Evolutionary conservation across 2,888 invertebrate species (phyloP), one percentile per base, ranked within the genome.

Genomic region (Netelia fuscicornis): DNA sequence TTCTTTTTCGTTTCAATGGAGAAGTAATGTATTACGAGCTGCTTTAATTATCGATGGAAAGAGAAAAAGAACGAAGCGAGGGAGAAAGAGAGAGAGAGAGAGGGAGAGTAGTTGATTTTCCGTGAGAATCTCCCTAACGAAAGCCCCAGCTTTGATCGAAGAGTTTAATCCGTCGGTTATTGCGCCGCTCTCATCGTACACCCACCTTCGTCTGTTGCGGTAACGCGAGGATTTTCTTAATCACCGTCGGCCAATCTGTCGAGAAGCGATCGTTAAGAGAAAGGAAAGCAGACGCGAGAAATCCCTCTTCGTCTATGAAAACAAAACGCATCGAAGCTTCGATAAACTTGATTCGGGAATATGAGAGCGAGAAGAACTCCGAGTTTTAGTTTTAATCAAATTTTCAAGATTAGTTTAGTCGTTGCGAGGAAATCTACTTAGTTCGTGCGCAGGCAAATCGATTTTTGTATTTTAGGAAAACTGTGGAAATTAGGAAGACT

Each of bases 101-200:
- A 44, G 60, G 54, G 62, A 70, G 70, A 72, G 58, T 78, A 75
- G 82, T 85, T 85, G 81, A 82, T 82, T 85, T 82, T 82, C 48
- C 79, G 67, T 60, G 70, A 71, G 75, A 82, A 75, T 71, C 67
- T 76, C 48, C 25, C 82, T 54, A 75, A 75, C 71, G 76, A 76
- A 79, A 70, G 64, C 81, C n/a, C 52, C 44, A 54, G 84, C 88
- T 87, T 88, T 88, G 85, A 88, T 88, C 86, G 86, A 87, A 86
- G 83, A 85, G 87, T 84, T 88, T 88, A 88, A 88, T 87, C 88
- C 84, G 79, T 64, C 71, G 71, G 83, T 84, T 77, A 20, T 58
- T 68, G 52, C 37, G 10, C 23, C 60, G n/a, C 71, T 75, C 75
- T 75, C 17, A 6, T 58, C n/a, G 48, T 58, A 23, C 10, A 11